Evolutionary conservation across 2,113 vertebrate species (phyloP), one percentile per base, ranked within the genome.

Genomic region (Elephantulus edwardii): DNA sequence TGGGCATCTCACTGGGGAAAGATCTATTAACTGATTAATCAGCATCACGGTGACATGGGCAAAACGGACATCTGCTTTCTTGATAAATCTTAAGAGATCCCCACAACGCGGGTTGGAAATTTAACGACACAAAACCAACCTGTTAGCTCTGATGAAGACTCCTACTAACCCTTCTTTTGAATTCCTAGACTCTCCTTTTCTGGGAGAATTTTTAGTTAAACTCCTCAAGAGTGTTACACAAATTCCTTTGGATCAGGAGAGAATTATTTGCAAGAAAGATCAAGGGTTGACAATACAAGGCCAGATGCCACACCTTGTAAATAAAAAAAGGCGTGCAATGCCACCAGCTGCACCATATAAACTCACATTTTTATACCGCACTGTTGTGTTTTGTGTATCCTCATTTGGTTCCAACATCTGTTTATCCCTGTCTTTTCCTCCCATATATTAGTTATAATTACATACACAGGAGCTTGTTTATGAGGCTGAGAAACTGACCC

Each of bases 321-420:
- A 96, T 97, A 97, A 97, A 96, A 81, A 93, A 96, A 95, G 46
- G 19, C 81, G 90, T 92, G 97, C 88, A 76, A 83, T 89, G 82
- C 85, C 93, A 90, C 97, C 97, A 98, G 97, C 95, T 98, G 97
- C 68, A 92, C 91, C 86, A 0, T 97, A 97, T 98, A 97, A 97
- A 97, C 93, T 88, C 79, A 74, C 95, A 86, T 89, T 97, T 98
- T 98, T 98, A 97, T 97, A 95, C 94, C 86, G 68, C 95, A 71
- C 91, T 81, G 56, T 62, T 82, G 82, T 96, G 82, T 94, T 95
- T 79, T 88, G 46, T 95, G 94, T 95, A 86, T 96, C 85, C 77
- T 96, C 96, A 95, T 97, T 97, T 96, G 84, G 89, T 91, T 96
- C 85, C 91, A 96, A 95, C 97, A 98, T 97, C 97, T 98, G 97